phyloP scores from a whole-genome alignment of 2,888 invertebrate species.

The Chrysolina haemoptera region DNA sequence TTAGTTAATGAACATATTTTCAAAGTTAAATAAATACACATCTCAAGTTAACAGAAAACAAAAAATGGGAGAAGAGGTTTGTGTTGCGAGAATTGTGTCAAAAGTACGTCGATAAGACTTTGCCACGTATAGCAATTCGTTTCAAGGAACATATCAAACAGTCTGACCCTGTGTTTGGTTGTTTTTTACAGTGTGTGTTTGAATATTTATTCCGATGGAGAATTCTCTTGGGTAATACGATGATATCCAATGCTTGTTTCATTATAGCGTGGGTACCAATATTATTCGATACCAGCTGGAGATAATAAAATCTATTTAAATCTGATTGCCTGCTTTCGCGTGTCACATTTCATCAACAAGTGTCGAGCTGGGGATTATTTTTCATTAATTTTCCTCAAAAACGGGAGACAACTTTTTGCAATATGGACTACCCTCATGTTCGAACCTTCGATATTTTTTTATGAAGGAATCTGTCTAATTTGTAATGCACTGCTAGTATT shows the following conservation, averaged over 20 bases:
- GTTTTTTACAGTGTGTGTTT: background rate
- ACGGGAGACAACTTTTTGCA: background rate
- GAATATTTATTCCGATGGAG: background rate
- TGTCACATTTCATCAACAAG: background rate
- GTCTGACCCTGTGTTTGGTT: background rate
- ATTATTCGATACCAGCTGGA: background rate
- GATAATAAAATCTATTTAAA: background rate
- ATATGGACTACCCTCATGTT: background rate
- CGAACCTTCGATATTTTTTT: too few species aligned
- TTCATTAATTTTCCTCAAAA: background rate
- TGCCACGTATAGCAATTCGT: background rate
- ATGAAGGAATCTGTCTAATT: too few species aligned
- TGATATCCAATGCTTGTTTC: background rate
- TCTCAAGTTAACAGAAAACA: too few species aligned
- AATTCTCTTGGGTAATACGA: background rate
- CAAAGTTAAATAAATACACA: too few species aligned
- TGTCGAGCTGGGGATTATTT: background rate
- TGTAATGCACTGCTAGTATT: too few species aligned
- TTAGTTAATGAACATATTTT: too few species aligned
- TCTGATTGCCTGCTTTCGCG: background rate
- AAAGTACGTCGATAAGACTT: too few species aligned
- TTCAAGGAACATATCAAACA: background rate
- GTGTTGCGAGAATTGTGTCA: too few species aligned
- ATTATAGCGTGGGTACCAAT: background rate
- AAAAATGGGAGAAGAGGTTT: too few species aligned